These are phyloP conservation scores for Trichogramma pretiosum DNA, from an alignment of 1,140 invertebrate genomes.

Conservation along the genomic window DNA sequence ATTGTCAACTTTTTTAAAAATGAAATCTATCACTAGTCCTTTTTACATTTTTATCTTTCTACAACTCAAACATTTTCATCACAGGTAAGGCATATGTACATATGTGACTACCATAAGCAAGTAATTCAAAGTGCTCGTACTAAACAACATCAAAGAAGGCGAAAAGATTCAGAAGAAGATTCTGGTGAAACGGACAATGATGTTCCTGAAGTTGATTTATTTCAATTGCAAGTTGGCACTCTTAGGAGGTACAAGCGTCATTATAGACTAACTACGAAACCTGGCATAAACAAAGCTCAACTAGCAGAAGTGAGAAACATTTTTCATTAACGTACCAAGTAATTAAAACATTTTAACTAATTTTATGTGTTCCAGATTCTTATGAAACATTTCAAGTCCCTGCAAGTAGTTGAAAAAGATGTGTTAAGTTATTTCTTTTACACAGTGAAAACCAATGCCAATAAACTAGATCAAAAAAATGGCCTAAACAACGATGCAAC, in stretches of 20 bases:
- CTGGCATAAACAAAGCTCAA: slow-evolving; percentile 88
- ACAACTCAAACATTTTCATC: no score
- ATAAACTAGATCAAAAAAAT: slow-evolving; percentile 85
- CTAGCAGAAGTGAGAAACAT: slow-evolving; percentile 79
- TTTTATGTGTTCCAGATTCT: slow-evolving; percentile 58
- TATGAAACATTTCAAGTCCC: slow-evolving; percentile 89
- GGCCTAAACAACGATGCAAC: slow-evolving; percentile 57
- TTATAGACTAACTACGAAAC: slow-evolving; percentile 82
- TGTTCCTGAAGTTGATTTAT: slow-evolving; percentile 85
- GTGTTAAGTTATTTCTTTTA: slow-evolving; percentile 93
- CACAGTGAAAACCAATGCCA: slow-evolving; percentile 89
- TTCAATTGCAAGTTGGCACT: slow-evolving; percentile 87
- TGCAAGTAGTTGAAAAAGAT: slow-evolving; percentile 90
- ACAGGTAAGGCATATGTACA: slow-evolving; percentile 88
- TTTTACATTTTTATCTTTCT: slow-evolving; percentile 6
- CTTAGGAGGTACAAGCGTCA: slow-evolving; percentile 86
- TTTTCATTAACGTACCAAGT: no score
- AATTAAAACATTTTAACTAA: not conserved
- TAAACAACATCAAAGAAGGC: slow-evolving; percentile 60
- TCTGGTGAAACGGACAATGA: slow-evolving; percentile 81
- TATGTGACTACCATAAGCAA: slow-evolving; percentile 92
- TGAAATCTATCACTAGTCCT: not conserved
- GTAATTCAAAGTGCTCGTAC: slow-evolving; percentile 88
- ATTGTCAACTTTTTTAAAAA: no score
- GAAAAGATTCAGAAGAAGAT: slow-evolving; percentile 89